Evolutionary conservation across 1,140 invertebrate species (phyloP), one percentile per base, ranked within the genome.

Genomic region (Lordiphosa mommai): DNA sequence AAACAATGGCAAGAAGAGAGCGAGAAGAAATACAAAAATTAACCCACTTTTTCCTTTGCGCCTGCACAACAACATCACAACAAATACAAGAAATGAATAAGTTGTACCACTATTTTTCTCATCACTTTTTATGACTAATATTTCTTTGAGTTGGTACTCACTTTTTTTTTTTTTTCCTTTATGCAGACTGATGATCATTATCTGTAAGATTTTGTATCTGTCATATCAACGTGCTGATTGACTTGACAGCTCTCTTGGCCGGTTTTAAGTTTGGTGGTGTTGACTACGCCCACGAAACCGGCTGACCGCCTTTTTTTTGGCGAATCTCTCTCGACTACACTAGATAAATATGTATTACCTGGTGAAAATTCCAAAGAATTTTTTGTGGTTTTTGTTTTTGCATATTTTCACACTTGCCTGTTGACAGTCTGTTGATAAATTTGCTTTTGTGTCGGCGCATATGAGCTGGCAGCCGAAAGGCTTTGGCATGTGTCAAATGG

Each of bases 291-390:
- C 63, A 51, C 63, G 30, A 29, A 16, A 12, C 16, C 23, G 27
- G 27, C 17, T 66, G 63, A 43, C 63, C 63, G 63, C 63, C 63
- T 66, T 66, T 43, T 38, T 47, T 46, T 10, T 27, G 30, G 37
- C 30, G 46, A 51, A 13, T 44, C 47, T 50, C 17, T 56, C 48
- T 55, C 55, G 9, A 10, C 9, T 1, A 17, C 1, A 30, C 12
- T 32, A 30, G 1, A n/a, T 29, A 17, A 10, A 34, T 17, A 48
- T 17, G 10, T 23, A 48, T 16, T 56, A 70, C 76, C 76, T 82
- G 77, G 67, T 77, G 63, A 77, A 84, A 82, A 84, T 77, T 82
- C 76, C 76, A 65, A 70, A 76, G 46, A 23, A 56, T 57, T 76
- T 51, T 71, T 74, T 70, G 63, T 44, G 17, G 12, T 71, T 47